Conservation (phyloP, 1,140 invertebrate genomes). For the Aricia agestis region DNA sequence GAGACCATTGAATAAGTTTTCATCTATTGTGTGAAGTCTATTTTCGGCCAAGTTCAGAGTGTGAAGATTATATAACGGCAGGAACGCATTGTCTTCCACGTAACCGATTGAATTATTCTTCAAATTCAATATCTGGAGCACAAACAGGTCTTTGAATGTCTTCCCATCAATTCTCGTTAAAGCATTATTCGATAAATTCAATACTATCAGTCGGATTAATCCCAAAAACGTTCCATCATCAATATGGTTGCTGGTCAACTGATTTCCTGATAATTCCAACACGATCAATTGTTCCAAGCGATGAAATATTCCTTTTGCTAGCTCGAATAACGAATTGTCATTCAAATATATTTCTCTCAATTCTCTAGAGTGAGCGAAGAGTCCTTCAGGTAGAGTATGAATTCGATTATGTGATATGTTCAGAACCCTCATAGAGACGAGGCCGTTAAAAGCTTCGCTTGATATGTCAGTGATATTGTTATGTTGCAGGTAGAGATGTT, state of each 20-base stretch:
- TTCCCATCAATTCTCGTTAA: constrained; percentile 87
- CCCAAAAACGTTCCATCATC: constrained; percentile 90
- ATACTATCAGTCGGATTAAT: constrained; percentile 87
- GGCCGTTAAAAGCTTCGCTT: constrained; percentile 84
- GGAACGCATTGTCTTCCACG: constrained; percentile 91
- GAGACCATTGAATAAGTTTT: constrained; percentile 89
- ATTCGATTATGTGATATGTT: constrained; percentile 91
- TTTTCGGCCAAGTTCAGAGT: constrained; percentile 91
- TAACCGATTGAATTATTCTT: constrained; percentile 91
- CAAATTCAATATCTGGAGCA: constrained; percentile 90
- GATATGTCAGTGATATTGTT: constrained; percentile 90
- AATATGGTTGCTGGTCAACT: constrained; percentile 87
- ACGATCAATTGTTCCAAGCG: constrained; percentile 88
- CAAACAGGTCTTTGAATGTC: constrained; percentile 91
- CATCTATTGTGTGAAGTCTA: constrained; percentile 86
- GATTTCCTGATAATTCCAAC: constrained; percentile 91
- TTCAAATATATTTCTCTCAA: constrained; percentile 89
- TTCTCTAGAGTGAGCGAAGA: constrained; percentile 86
- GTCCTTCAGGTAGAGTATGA: constrained; percentile 83
- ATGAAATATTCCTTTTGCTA: constrained; percentile 89
- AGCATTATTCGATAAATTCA: constrained; percentile 90
- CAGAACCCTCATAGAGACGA: constrained; percentile 85
- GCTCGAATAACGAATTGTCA: constrained; percentile 86
- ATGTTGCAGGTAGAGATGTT: constrained; percentile 86
- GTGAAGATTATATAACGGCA: constrained; percentile 90